Percentiles rank a stretch among this genome's conserved stretches.
phyloP scores from a whole-genome alignment of 2,113 vertebrate species.

The zebrafish (Danio rerio) region DNA sequence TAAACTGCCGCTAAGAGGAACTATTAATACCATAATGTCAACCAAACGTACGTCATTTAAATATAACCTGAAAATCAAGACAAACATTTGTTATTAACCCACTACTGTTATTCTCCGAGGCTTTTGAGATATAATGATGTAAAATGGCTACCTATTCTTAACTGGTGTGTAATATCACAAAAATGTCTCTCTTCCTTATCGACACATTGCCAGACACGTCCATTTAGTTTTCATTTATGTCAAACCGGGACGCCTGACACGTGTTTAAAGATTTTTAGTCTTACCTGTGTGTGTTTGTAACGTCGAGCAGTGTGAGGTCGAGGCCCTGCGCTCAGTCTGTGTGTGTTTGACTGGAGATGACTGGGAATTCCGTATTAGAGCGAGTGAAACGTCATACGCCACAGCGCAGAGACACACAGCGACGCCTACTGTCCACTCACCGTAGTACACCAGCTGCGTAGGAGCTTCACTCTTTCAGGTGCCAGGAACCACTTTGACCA shows the following conservation, averaged over 20 bases:
- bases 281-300: slow-evolving; percentile 15
- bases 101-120: not conserved
- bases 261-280: not conserved
- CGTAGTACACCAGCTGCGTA: no score
- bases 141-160: slow-evolving; percentile 56
- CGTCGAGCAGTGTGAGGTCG: not conserved
- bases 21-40: not conserved
- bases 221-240: not conserved
- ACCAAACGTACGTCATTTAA: not conserved
- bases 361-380: slow-evolving; percentile 23
- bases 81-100: not conserved
- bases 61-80: not conserved
- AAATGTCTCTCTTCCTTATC: not conserved
- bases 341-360: slow-evolving; percentile 15
- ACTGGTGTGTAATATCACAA: slow-evolving; percentile 41
- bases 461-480: no score
- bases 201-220: not conserved
- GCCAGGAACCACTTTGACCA: no score
- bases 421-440: not conserved
- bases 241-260: not conserved
- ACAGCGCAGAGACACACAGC: slow-evolving; percentile 5
- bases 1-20: not conserved
- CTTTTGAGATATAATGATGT: not conserved
- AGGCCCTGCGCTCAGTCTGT: slow-evolving; percentile 3
- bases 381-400: slow-evolving; percentile 28